Conservation (phyloP, 2,113 vertebrate species). For the Pseudonaja textilis region DNA sequence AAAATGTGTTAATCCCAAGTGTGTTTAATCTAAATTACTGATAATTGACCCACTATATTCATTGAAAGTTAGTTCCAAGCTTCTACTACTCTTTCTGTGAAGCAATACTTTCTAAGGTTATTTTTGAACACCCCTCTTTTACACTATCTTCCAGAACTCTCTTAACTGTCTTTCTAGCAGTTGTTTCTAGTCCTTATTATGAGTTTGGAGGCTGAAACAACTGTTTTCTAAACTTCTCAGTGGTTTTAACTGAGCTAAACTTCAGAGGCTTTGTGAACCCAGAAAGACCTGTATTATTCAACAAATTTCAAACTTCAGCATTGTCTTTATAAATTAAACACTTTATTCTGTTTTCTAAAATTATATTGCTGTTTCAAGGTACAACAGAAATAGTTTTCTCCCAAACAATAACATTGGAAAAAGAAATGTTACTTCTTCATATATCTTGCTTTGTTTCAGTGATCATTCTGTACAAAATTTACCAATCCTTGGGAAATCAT, state of each 20-base stretch:
- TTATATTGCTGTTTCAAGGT: not conserved
- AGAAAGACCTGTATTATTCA: not conserved
- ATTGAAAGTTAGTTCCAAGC: too few species aligned
- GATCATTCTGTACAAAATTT: not conserved
- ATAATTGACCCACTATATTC: too few species aligned
- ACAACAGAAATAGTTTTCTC: not conserved
- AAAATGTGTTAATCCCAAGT: too few species aligned
- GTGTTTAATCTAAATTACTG: too few species aligned
- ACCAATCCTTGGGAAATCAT: not conserved
- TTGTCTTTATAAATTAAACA: not conserved
- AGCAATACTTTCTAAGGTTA: too few species aligned
- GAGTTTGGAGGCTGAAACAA: not conserved
- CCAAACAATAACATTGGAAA: not conserved
- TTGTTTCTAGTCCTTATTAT: not conserved
- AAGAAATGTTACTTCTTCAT: not conserved
- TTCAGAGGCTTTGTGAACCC: not conserved
- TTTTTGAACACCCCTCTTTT: not conserved
- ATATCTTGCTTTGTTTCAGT: not conserved
- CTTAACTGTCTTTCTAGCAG: not conserved
- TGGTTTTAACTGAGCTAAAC: not conserved
- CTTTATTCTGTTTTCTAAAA: not conserved
- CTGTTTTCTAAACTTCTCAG: not conserved
- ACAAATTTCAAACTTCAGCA: not conserved
- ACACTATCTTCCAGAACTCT: not conserved
- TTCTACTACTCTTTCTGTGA: too few species aligned